Evolutionary conservation across 2,113 vertebrate genomes (phyloP), one percentile per base, ranked within the genome.

Genomic region (Xenopus laevis): DNA sequence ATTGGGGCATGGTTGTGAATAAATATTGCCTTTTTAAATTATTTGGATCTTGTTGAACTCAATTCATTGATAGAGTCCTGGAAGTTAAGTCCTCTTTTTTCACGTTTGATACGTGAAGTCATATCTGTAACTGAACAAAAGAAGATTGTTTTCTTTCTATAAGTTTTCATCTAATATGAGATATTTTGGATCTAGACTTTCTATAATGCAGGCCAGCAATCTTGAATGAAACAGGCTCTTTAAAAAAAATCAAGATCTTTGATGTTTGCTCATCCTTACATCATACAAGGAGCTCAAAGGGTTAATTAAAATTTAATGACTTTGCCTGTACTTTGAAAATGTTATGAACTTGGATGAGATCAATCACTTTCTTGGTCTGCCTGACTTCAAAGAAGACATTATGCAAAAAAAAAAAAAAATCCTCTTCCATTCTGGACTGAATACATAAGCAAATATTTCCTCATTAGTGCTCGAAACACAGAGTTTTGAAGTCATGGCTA

Each of bases 291-390:
- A 95, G 94, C 93, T 95, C 94, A 95, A 96, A 97, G 94, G 91
- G 90, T 94, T 93, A 91, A 94, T 96, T 96, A 96, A 97, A 96
- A 95, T 97, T 96, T 96, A 94, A 97, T 96, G 93, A 94, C 94
- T 94, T 93, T 81, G 75, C 92, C 91, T 92, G 91, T 89, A 90
- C 91, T 95, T 95, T 96, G 91, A 94, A 94, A 96, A 96, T 93
- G 91, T 95, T 95, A 95, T 93, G 92, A 95, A 96, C 92, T 94
- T 94, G 92, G 87, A 91, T 79, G 87, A 96, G 95, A 97, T 97
- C 94, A 97, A 97, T 93, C 94, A 94, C 93, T 95, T 94, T 93
- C 89, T 94, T 93, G 92, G 89, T 90, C 86, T 89, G 88, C 88
- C 88, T 79, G 83, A 95, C 94, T 93, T 98, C 96, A 97, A 97